Base-by-base conservation (phyloP, 2,113 vertebrate species). In the Ranitomeya variabilis region DNA sequence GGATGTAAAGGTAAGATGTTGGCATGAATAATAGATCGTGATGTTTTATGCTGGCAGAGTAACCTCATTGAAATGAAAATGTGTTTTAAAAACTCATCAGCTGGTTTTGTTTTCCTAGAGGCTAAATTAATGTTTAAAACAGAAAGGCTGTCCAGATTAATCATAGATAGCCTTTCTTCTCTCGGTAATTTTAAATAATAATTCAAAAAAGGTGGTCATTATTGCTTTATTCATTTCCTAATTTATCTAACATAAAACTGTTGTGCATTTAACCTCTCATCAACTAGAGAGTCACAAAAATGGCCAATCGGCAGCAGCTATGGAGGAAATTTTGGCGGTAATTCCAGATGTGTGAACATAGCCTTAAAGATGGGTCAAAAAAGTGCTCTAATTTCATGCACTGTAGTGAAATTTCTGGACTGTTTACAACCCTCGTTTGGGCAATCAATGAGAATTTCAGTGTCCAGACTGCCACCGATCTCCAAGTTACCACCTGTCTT, bases 21-120 rank as follows among this genome's bases (percentile, higher is more conserved):
- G 71, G 67, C 91, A 92, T 93, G 89, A 90, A 92, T 93, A 91
- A 92, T 92, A 92, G 91, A 94, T 92, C 90, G 84, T 91, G 90
- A 89, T 91, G 91, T 92, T 93, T 92, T 91, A 91, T 90, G 91
- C 89, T 91, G 87, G 85, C 90, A 45, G 73, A 85, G 73, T 85
- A 89, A 74, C 74, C 73, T 85, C 73, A 85, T 77, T 89, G 59
- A 85, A 85, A 85, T 85, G 73, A 85, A 85, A 89, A 89, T 79
- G 81, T 77, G 14, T 88, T 88, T 83, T 55, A 77, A 83, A 89
- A 89, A 83, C 87, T 89, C 81, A 89, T 84, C 87, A 89, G 59
- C 81, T 37, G 54, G 87, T 71, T 88, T 88, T 88, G 80, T 83
- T 89, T 89, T 89, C 87, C 87, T 89, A 69, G 73, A 85, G 81